Evolutionary conservation across 2,888 invertebrate genomes (phyloP).

Genomic region (Branchellion lobata): DNA sequence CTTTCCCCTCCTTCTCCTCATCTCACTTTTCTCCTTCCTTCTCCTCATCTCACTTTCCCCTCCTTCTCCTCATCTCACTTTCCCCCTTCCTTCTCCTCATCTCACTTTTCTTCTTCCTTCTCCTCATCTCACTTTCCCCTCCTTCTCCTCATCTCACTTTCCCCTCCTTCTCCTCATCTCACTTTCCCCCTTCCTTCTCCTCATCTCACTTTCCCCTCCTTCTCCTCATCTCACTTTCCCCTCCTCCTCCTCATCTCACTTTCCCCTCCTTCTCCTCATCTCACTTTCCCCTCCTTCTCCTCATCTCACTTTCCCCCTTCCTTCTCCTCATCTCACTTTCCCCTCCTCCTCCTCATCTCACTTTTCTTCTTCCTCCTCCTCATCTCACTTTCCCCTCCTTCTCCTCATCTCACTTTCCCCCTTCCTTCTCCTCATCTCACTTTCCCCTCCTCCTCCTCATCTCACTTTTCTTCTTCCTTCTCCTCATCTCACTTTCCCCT

Average conservation of each 20-base stretch:
- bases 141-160: neutral
- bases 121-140: neutral
- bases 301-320: neutral
- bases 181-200: neutral
- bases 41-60: slow-evolving; percentile 54
- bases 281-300: neutral
- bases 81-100: neutral
- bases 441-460: neutral
- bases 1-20: neutral
- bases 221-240: no score
- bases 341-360: neutral
- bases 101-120: no score
- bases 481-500: neutral
- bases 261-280: neutral
- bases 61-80: neutral
- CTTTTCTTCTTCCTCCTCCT: no score
- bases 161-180: neutral
- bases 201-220: neutral
- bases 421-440: neutral
- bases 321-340: neutral
- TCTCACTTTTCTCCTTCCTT: neutral
- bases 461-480: no score
- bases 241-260: neutral
- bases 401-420: neutral
- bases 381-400: neutral